Evolutionary conservation across 1,140 invertebrate species (phyloP).

Genomic region (honey bee (Apis mellifera)): Amel_HAv3.1 CM009946.2:3339001-3339500

Average conservation of each 20-base stretch:
- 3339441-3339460: slow-evolving; percentile 81
- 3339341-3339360: slow-evolving; percentile 75
- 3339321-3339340: slow-evolving; percentile 78
- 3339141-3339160: too few species aligned
- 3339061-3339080: slow-evolving; percentile 25
- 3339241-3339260: slow-evolving; percentile 49
- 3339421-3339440: slow-evolving; percentile 89
- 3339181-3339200: not conserved
- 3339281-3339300: slow-evolving; percentile 87
- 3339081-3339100: too few species aligned
- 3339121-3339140: not conserved
- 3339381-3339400: slow-evolving; percentile 90
- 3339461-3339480: slow-evolving; percentile 78
- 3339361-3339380: slow-evolving; percentile 83
- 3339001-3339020: too few species aligned
- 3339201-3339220: slow-evolving; percentile 48
- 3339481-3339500: slow-evolving; percentile 80
- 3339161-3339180: slow-evolving; percentile 51
- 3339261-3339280: slow-evolving; percentile 82
- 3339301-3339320: slow-evolving; percentile 79
- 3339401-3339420: slow-evolving; percentile 89
- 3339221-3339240: not conserved
- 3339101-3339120: slow-evolving; percentile 54
- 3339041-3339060: slow-evolving; percentile 67
- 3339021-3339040: slow-evolving; percentile 1